phyloP scores from a whole-genome alignment of 2,797 vertebrate genomes.

The Xiphorhynchus erythropygius region DNA sequence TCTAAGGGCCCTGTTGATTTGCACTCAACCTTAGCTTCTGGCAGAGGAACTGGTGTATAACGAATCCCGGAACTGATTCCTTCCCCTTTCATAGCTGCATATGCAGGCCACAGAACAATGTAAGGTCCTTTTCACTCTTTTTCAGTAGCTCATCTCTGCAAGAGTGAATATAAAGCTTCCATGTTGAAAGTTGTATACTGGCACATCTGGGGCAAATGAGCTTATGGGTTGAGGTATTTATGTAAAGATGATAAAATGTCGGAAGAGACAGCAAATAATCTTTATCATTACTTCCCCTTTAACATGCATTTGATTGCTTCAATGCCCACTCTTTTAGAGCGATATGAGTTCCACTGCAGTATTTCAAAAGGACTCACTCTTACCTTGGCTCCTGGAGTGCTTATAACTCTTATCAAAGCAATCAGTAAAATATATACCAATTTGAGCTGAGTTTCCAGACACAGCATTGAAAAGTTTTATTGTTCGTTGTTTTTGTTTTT shows the following conservation, averaged over 20 bases:
- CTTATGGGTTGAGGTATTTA: fast-evolving
- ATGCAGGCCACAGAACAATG: background rate
- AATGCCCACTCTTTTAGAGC: background rate
- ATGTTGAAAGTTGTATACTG: background rate
- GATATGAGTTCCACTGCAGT: background rate
- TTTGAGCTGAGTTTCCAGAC: background rate
- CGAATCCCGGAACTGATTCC: background rate
- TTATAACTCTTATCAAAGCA: background rate
- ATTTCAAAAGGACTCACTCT: background rate
- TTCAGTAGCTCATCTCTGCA: background rate
- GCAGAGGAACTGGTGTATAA: background rate
- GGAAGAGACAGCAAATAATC: background rate
- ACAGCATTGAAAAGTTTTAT: background rate
- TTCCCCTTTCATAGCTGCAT: background rate
- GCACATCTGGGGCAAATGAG: background rate
- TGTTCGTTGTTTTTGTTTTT: background rate
- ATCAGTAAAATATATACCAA: too few species aligned
- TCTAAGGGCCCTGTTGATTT: background rate
- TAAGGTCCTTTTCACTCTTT: background rate
- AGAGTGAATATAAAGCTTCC: background rate
- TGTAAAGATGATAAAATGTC: background rate
- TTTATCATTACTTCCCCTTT: background rate
- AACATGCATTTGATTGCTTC: background rate
- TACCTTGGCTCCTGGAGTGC: fast-evolving
- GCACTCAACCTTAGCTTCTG: background rate